Conservation (phyloP, 2,113 vertebrate species). For the Chloebia gouldiae region DNA sequence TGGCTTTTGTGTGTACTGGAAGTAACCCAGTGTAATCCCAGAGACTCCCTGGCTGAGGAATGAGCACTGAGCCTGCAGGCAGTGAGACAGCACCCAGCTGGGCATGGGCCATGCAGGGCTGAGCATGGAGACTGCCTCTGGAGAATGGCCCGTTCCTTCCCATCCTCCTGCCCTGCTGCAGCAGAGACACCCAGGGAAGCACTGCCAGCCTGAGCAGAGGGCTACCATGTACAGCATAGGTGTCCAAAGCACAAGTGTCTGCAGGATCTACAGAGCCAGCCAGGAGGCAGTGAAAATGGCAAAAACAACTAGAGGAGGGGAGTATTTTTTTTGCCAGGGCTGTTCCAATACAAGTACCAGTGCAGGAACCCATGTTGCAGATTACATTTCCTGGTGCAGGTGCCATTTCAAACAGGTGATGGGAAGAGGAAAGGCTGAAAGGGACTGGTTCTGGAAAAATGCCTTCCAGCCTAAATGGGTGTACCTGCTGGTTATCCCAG, state of each 20-base stretch:
- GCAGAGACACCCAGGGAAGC: not conserved
- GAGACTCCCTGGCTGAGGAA: not conserved
- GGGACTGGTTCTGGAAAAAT: not conserved
- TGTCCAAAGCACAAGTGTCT: not conserved
- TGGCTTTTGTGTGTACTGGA: not conserved
- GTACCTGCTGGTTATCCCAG: not conserved
- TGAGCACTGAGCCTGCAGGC: accelerated
- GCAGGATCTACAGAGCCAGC: not conserved
- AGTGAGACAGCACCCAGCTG: not conserved
- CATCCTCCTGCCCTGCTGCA: accelerated
- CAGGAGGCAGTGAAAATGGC: not conserved
- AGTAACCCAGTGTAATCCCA: accelerated
- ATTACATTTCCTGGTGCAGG: not conserved
- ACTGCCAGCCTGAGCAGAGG: not conserved
- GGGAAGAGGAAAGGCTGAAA: not conserved
- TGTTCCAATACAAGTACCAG: not conserved
- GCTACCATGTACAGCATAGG: accelerated
- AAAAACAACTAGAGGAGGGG: not conserved
- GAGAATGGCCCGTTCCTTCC: not conserved
- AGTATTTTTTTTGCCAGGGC: not conserved
- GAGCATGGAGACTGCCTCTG: accelerated
- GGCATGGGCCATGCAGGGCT: accelerated
- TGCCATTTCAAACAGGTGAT: not conserved
- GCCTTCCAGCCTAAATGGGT: not conserved
- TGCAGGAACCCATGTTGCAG: accelerated